Conservation (phyloP, 2,888 invertebrate genomes). For the Caenorhabditis sp. region DNA sequence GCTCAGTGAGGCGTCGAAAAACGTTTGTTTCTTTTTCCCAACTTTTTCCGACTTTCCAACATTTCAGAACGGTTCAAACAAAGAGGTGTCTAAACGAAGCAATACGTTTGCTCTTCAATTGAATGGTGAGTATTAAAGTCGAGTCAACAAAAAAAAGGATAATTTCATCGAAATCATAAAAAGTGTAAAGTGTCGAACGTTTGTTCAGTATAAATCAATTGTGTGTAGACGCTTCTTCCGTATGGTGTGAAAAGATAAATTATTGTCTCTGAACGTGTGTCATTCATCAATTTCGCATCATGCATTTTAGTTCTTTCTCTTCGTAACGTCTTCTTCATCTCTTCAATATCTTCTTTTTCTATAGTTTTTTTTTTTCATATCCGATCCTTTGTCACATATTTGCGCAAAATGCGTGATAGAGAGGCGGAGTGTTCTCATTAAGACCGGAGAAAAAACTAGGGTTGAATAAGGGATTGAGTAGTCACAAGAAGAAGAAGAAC, state of each 20-base stretch:
- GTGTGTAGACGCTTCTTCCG: constrained; percentile 27
- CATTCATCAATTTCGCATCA: constrained; percentile 29
- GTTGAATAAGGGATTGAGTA: constrained; percentile 29
- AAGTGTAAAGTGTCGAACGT: constrained; percentile 34
- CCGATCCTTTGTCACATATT: constrained; percentile 52
- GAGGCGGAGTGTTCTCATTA: constrained; percentile 36
- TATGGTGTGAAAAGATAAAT: constrained; percentile 55
- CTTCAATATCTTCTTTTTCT: constrained; percentile 1
- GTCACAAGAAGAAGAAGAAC: constrained; percentile 23
- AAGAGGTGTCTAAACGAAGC: constrained; percentile 23
- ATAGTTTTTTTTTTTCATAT: constrained; percentile 16
- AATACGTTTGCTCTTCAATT: constrained; percentile 51
- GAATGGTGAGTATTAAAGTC: constrained; percentile 30
- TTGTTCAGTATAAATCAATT: constrained; percentile 42
- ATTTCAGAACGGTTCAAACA: constrained; percentile 19
- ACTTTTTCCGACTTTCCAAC: background rate
- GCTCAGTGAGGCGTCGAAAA: constrained; percentile 28
- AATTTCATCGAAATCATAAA: constrained; percentile 43
- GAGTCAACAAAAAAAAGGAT: background rate
- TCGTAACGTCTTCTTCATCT: constrained; percentile 8
- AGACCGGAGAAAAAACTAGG: constrained; percentile 32
- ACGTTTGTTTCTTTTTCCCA: constrained; percentile 16
- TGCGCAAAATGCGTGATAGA: constrained; percentile 56
- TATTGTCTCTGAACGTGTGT: constrained; percentile 36
- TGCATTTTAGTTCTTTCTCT: constrained; percentile 41